Evolutionary conservation across 2,888 invertebrate species (phyloP).

Genomic region (Lasioglossum figueresi): DNA sequence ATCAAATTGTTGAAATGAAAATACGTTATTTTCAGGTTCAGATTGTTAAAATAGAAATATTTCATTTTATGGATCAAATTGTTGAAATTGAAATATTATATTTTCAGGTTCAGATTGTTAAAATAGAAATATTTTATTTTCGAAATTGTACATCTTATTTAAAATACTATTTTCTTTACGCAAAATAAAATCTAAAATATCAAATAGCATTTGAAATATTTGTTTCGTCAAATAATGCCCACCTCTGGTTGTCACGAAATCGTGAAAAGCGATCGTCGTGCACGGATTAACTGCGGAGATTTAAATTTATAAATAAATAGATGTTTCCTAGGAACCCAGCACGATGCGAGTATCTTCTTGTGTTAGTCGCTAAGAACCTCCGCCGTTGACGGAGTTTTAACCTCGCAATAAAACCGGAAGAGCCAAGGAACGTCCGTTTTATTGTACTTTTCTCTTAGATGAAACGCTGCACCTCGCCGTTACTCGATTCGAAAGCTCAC

Average conservation of each 20-base stretch:
- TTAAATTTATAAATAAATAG: background rate
- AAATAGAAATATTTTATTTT: background rate
- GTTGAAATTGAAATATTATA: too few species aligned
- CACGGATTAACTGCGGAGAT: background rate
- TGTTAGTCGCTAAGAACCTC: background rate
- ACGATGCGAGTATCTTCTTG: background rate
- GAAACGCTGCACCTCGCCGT: background rate
- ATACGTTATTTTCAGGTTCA: too few species aligned
- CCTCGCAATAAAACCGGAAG: background rate
- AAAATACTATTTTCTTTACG: too few species aligned
- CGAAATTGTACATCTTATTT: too few species aligned
- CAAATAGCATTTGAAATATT: too few species aligned
- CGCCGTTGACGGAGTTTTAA: background rate
- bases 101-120: too few species aligned
- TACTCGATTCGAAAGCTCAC: constrained; percentile 18
- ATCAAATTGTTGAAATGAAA: too few species aligned
- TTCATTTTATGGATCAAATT: too few species aligned
- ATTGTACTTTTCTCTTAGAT: background rate
- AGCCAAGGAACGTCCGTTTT: background rate
- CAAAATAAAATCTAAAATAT: too few species aligned
- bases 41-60: background rate
- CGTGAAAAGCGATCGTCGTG: too few species aligned
- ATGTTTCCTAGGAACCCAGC: background rate
- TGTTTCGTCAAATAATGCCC: too few species aligned
- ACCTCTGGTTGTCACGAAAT: too few species aligned